Evolutionary conservation across 2,113 vertebrate species (phyloP).

Genomic region (Phaethornis superciliosus): DNA sequence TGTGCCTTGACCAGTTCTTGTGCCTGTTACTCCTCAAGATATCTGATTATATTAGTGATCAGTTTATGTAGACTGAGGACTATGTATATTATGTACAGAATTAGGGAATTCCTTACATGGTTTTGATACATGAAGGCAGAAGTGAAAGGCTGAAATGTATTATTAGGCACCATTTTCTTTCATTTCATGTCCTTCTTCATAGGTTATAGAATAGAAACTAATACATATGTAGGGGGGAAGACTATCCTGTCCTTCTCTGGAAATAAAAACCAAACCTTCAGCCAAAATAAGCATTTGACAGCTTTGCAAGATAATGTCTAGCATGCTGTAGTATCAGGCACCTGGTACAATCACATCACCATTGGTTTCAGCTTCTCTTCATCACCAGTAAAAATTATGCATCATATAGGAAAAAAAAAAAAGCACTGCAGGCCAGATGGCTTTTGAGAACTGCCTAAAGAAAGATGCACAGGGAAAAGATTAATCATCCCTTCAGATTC

Average conservation of each 20-base stretch:
- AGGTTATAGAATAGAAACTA: background rate
- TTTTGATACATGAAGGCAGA: background rate
- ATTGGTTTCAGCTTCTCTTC: constrained; percentile 58
- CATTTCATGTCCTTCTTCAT: background rate
- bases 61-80: background rate
- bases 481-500: constrained; percentile 85
- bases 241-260: background rate
- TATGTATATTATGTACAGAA: background rate
- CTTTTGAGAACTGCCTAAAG: constrained; percentile 87
- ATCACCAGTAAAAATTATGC: constrained; percentile 78
- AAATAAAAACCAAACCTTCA: background rate
- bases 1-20: background rate
- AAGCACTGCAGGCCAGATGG: constrained; percentile 87
- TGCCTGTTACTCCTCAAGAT: background rate
- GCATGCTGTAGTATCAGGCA: constrained; percentile 38
- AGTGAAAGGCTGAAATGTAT: background rate
- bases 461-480: constrained; percentile 82
- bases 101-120: background rate
- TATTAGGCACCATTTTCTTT: background rate
- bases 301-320: constrained; percentile 37
- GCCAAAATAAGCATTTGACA: constrained; percentile 2
- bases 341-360: constrained; percentile 59
- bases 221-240: background rate
- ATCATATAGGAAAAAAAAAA: constrained; percentile 63
- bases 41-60: background rate